A percentile compares a stretch with the other conserved stretches of the same genome.
These are phyloP conservation scores for Accipiter virgatus DNA, from an alignment of 2,113 vertebrate genomes.

Conservation along the genomic window DNA sequence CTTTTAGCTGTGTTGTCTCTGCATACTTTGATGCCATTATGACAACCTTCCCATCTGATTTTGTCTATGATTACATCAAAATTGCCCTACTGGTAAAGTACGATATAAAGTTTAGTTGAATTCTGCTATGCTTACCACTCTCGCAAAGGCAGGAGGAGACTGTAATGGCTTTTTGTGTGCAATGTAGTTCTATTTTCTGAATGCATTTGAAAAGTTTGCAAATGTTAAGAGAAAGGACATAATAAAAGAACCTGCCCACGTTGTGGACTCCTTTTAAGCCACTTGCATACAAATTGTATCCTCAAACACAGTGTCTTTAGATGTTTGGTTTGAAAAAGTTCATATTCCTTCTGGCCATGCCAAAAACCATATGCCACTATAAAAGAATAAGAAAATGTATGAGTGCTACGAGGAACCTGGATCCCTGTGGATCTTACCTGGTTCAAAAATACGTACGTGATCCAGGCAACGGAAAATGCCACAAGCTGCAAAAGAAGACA, in stretches of 20 bases:
- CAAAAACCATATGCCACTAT: background rate
- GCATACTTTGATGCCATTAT: background rate
- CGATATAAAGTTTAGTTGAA: conserved; percentile 11
- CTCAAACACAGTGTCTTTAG: background rate
- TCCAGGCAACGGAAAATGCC: background rate
- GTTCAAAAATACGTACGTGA: rapidly evolving
- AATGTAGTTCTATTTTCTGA: background rate
- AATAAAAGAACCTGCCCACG: background rate
- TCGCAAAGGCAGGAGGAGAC: background rate
- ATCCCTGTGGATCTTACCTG: background rate
- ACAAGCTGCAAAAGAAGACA: background rate
- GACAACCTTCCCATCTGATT: background rate
- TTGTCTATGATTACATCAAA: conserved; percentile 27
- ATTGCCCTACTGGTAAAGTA: background rate
- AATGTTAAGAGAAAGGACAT: background rate
- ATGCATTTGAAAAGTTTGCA: background rate
- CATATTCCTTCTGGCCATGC: background rate
- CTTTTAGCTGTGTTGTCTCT: background rate
- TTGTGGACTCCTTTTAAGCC: background rate
- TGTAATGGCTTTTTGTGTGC: background rate
- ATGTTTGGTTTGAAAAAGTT: background rate
- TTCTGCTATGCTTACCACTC: background rate
- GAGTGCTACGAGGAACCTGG: background rate
- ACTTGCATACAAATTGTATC: background rate
- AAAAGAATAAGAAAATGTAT: background rate